These are phyloP conservation scores for Fragum sueziense DNA, from an alignment of 2,888 invertebrate species.

Conservation along the genomic window DNA sequence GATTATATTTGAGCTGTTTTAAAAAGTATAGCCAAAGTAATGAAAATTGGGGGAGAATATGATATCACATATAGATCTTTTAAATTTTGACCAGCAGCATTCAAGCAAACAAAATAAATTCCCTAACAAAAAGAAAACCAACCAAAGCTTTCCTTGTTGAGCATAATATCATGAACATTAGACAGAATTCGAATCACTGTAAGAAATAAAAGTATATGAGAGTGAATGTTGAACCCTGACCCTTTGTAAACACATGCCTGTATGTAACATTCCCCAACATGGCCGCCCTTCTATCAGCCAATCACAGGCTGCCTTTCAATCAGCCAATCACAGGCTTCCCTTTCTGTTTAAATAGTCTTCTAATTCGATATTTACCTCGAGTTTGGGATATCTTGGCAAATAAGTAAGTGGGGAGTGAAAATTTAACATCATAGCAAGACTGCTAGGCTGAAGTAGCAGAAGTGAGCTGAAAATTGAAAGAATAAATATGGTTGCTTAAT, in stretches of 20 bases:
- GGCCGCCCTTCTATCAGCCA: conserved; percentile 1
- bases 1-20: no score
- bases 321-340: neutral
- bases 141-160: conserved; percentile 4
- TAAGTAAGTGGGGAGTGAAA: conserved; percentile 21
- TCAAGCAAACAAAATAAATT: no score
- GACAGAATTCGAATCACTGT: neutral
- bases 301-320: neutral
- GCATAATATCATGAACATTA: neutral
- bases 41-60: no score
- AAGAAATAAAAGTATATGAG: neutral
- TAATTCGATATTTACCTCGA: conserved; percentile 16
- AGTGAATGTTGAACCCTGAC: neutral
- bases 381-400: conserved; percentile 6
- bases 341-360: conserved; percentile 7
- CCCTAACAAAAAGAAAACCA: no score
- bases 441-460: conserved; percentile 4
- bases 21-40: no score
- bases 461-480: conserved; percentile 15
- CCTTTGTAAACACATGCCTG: conserved; percentile 14
- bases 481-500: conserved; percentile 9
- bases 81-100: no score
- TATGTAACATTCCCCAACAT: conserved; percentile 14
- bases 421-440: conserved; percentile 1
- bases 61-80: no score